These are phyloP conservation scores for Alligator sinensis DNA, from an alignment of 2,113 vertebrate species.

Conservation along the genomic window DNA sequence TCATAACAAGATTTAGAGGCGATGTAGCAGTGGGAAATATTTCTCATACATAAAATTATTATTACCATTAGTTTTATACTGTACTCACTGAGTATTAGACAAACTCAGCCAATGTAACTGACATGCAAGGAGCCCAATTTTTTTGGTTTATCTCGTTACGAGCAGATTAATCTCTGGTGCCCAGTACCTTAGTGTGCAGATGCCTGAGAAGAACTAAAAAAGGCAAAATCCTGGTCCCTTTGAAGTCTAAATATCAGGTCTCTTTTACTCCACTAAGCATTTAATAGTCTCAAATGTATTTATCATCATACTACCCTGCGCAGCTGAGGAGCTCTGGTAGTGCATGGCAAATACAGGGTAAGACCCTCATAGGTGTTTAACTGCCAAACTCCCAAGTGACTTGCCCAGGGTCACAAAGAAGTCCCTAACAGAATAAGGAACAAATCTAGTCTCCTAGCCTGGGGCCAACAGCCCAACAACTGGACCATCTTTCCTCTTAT, in stretches of 20 bases:
- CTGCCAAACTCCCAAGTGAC: too few species aligned
- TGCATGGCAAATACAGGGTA: too few species aligned
- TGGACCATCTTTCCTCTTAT: neutral
- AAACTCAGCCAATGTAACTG: too few species aligned
- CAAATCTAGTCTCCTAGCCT: too few species aligned
- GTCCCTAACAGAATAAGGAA: too few species aligned
- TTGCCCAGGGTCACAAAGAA: too few species aligned
- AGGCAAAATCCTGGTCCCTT: neutral
- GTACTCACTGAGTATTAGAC: neutral
- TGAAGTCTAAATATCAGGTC: neutral
- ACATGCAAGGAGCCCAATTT: neutral
- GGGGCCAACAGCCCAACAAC: neutral
- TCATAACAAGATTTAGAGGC: neutral
- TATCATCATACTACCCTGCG: neutral
- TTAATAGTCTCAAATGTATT: neutral
- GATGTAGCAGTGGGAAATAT: neutral
- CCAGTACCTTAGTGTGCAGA: neutral
- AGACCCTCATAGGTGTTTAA: too few species aligned
- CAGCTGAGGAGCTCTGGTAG: too few species aligned
- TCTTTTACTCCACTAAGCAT: neutral
- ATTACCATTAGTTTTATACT: neutral
- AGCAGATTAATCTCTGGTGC: neutral
- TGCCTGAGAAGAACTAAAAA: neutral
- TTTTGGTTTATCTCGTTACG: neutral
- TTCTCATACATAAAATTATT: rapidly evolving